A percentile compares a stretch with the other conserved stretches of the same genome.
phyloP scores from a whole-genome alignment of 2,797 vertebrate genomes.

The Arnoldichthys spilopterus region DNA sequence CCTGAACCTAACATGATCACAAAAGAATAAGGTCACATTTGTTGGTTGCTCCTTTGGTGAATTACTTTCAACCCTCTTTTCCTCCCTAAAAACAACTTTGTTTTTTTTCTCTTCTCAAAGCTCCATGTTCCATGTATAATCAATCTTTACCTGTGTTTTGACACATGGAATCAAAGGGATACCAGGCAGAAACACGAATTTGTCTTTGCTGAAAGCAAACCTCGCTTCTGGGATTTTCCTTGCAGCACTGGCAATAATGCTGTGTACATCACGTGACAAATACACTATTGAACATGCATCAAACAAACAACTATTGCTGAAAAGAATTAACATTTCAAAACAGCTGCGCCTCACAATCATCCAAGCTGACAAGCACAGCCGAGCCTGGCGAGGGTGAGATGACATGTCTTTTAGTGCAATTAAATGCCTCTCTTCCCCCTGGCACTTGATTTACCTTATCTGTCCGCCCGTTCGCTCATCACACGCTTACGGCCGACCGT shows the following conservation, averaged over 20 bases:
- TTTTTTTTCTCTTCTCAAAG: neutral
- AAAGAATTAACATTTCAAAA: slow-evolving; percentile 69
- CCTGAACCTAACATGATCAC: neutral
- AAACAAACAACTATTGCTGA: slow-evolving; percentile 61
- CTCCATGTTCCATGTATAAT: slow-evolving; percentile 15
- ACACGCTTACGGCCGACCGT: slow-evolving; percentile 61
- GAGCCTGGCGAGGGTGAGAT: slow-evolving; percentile 65
- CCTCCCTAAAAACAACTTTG: neutral
- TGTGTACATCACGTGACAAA: slow-evolving; percentile 13
- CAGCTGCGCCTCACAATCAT: slow-evolving; percentile 68
- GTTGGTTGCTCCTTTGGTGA: neutral
- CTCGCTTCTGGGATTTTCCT: slow-evolving; percentile 1
- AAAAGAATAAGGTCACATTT: neutral
- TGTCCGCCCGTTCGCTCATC: slow-evolving; percentile 62
- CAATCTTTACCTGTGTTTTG: neutral
- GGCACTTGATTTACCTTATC: slow-evolving; percentile 75
- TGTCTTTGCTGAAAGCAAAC: slow-evolving; percentile 16
- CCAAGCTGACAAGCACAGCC: slow-evolving; percentile 67
- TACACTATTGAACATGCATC: slow-evolving; percentile 49
- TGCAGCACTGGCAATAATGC: slow-evolving; percentile 7
- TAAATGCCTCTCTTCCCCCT: slow-evolving; percentile 73
- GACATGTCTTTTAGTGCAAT: slow-evolving; percentile 72
- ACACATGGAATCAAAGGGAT: slow-evolving; percentile 6
- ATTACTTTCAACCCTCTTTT: neutral
- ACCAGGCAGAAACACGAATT: neutral